Evolutionary conservation across 1,140 invertebrate genomes (phyloP).

Genomic region (Cydia amplana): DNA sequence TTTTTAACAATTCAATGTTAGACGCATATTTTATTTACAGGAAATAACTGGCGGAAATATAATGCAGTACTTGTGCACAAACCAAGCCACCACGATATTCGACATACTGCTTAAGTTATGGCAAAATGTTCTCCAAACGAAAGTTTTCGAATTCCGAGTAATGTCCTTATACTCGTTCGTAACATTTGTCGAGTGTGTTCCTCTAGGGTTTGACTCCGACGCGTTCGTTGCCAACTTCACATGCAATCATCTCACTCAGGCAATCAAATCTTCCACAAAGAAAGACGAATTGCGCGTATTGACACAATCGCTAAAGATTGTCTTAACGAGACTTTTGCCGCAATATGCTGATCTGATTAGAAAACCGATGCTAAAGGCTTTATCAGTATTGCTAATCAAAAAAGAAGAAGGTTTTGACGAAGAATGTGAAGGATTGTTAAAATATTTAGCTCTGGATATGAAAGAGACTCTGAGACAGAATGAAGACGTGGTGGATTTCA

Average conservation of each 20-base stretch:
- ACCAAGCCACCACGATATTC: conserved; percentile 64
- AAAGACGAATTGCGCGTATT: conserved; percentile 50
- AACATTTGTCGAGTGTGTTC: conserved; percentile 59
- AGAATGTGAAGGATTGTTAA: conserved; percentile 49
- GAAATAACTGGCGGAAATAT: conserved; percentile 60
- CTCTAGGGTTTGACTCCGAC: conserved; percentile 55
- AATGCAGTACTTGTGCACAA: conserved; percentile 64
- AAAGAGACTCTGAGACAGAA: conserved; percentile 51
- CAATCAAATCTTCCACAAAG: conserved; percentile 52
- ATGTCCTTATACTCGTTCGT: conserved; percentile 59
- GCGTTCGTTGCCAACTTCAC: conserved; percentile 64
- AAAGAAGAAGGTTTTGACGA: conserved; percentile 48
- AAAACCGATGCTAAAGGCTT: conserved; percentile 49
- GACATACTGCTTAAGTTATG: conserved; percentile 66
- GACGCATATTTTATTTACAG: conserved; percentile 52
- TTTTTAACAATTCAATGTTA: conserved; percentile 1
- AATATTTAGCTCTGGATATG: conserved; percentile 51
- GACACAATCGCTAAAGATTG: conserved; percentile 46
- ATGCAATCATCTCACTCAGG: conserved; percentile 53
- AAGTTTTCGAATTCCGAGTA: conserved; percentile 56
- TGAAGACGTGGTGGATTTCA: conserved; percentile 57
- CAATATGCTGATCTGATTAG: conserved; percentile 46
- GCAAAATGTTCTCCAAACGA: conserved; percentile 56
- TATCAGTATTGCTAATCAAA: conserved; percentile 56
- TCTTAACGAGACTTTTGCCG: conserved; percentile 53